These are phyloP conservation scores for Eupelmus urozonus DNA, from an alignment of 2,888 invertebrate species.

Conservation along the genomic window DNA sequence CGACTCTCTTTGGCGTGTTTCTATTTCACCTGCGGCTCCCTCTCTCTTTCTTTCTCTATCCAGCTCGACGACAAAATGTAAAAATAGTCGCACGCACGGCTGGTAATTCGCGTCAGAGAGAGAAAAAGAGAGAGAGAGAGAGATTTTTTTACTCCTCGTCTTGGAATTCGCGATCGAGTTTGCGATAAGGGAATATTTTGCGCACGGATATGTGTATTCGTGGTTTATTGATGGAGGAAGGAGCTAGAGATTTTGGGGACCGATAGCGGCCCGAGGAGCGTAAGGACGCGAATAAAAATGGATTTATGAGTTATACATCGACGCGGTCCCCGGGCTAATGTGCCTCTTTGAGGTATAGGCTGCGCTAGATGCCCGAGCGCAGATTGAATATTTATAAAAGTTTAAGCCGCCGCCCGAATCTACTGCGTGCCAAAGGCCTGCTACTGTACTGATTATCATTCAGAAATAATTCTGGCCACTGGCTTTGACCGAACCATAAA, in stretches of 20 bases:
- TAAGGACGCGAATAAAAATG: conserved; percentile 8
- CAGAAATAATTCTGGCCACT: no score
- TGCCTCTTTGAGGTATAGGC: conserved; percentile 7
- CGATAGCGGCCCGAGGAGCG: no score
- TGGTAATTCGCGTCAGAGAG: conserved; percentile 27
- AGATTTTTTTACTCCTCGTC: background rate
- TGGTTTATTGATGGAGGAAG: conserved; percentile 25
- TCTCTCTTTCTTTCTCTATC: background rate
- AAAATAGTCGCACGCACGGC: conserved; percentile 33
- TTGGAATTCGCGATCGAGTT: background rate
- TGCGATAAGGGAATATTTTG: background rate
- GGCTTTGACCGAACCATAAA: no score
- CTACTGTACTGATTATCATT: no score
- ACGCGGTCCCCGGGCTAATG: conserved; percentile 16
- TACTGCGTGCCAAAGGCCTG: no score
- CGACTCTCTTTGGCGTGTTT: conserved; percentile 1
- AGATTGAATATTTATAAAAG: no score
- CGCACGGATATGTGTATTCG: background rate
- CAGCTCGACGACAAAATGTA: no score
- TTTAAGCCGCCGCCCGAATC: no score
- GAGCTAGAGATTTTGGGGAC: conserved; percentile 15
- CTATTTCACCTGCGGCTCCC: conserved; percentile 18
- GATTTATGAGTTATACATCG: conserved; percentile 38
- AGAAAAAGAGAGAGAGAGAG: background rate
- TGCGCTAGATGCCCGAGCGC: no score